A percentile compares a stretch with the other conserved stretches of the same genome.
phyloP scores from a whole-genome alignment of 2,797 vertebrate species.

The Artibeus lituratus region DNA sequence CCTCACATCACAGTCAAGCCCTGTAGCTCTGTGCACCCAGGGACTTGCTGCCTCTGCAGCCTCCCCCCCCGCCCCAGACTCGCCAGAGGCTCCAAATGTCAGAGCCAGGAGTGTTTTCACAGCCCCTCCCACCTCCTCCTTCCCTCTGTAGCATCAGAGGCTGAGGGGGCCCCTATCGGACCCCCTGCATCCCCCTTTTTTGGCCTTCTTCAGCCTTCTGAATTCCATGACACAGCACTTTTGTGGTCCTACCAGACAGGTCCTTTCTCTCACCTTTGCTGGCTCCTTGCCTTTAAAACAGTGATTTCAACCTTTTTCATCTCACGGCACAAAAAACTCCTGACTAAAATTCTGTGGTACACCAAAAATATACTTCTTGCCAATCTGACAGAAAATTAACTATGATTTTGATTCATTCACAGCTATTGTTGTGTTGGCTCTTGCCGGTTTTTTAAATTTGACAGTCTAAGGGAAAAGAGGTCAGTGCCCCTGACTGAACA shows the following conservation, averaged over 20 bases:
- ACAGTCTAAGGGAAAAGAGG: background rate
- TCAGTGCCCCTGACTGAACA: background rate
- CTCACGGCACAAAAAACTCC: background rate
- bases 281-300: background rate
- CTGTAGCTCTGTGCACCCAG: background rate
- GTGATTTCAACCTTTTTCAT: background rate
- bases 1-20: background rate
- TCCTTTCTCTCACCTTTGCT: background rate
- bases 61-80: background rate
- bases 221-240: conserved; percentile 8
- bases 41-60: background rate
- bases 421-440: background rate
- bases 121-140: background rate
- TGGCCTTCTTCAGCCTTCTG: background rate
- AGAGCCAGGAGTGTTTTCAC: background rate
- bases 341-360: background rate
- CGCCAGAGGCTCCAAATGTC: background rate
- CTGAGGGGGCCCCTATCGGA: background rate
- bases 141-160: background rate
- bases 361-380: background rate
- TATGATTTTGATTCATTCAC: background rate
- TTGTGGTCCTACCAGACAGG: background rate
- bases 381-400: background rate
- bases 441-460: background rate
- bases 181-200: too few relatives aligned